Evolutionary conservation across 2,797 vertebrate species (phyloP), one percentile per base, ranked within the genome.

Genomic region (Tadarida brasiliensis): DNA sequence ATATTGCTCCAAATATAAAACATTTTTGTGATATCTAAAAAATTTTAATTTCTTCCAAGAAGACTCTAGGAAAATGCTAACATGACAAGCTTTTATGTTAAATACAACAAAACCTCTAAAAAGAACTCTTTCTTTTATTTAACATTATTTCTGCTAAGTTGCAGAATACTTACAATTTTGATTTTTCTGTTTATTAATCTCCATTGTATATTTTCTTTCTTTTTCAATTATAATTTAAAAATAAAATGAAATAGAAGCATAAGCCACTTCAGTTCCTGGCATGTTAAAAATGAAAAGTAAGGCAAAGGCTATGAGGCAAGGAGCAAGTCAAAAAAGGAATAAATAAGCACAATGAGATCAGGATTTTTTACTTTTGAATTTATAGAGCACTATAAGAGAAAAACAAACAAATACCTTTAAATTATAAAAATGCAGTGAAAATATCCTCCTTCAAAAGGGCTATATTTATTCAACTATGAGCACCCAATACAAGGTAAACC

Each of bases 401-500:
- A 92, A 87, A 11, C 28, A 97, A 57, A 70, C 33, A 85, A 80
- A 26, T 68, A 87, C 35, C 67, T 87, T 90, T 85, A 95, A 94
- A 57, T 94, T 78, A 90, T 59, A 28, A 88, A 96, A 96, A 59
- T 57, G 44, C 16, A 76, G 77, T 87, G 7, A 51, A 77, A 90
- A 59, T 67, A 49, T 56, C 57, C 47, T 81, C 85, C 92, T 95
- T 92, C 49, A 19, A 97, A 96, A 94, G 67, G 24, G 56, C 59
- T 71, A 61, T 88, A 88, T 95, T 96, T 95, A 94, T 78, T 93
- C 86, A 93, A 91, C 86, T 96, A 73, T 30, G 91, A 94, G 54
- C 87, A 87, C 44, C 77, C 68, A 95, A 63, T 47, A 83, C 28
- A 91, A 95, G 76, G 77, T 87, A 96, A 96, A 91, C 80, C 91